These are phyloP conservation scores for Eulemur albifrons DNA, from an alignment of 2,797 vertebrate genomes.

Conservation along the genomic window DNA sequence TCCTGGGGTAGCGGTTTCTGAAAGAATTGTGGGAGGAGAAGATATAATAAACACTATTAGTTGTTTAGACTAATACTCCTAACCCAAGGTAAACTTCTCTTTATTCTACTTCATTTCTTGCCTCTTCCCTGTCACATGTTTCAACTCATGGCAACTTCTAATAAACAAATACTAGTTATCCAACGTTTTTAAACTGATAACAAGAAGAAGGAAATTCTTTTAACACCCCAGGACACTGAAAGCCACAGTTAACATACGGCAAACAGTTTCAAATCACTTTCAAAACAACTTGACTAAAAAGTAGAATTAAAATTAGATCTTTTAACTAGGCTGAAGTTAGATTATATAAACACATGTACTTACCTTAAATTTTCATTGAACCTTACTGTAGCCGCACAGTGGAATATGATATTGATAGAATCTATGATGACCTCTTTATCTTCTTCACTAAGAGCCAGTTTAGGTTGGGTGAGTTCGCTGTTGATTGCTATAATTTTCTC, in stretches of 20 bases:
- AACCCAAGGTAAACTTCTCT: neutral
- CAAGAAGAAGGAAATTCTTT: slow-evolving; percentile 9
- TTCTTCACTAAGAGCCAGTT: slow-evolving; percentile 91
- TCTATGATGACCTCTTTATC: slow-evolving; percentile 90
- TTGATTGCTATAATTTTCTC: slow-evolving; percentile 93
- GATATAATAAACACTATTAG: neutral
- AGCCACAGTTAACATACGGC: neutral
- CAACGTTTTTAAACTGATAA: slow-evolving; percentile 11
- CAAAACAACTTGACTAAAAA: slow-evolving; percentile 33
- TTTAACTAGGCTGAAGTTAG: slow-evolving; percentile 31
- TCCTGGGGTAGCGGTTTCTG: neutral
- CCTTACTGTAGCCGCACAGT: slow-evolving; percentile 96
- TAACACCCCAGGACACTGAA: neutral
- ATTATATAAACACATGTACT: slow-evolving; percentile 71
- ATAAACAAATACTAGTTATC: neutral
- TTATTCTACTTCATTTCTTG: neutral
- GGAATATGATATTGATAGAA: slow-evolving; percentile 92
- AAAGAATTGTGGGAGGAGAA: neutral
- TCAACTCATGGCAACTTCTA: slow-evolving; percentile 33
- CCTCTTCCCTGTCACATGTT: neutral
- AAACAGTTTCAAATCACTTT: slow-evolving; percentile 40
- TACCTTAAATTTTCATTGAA: slow-evolving; percentile 97
- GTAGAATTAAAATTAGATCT: slow-evolving; percentile 14
- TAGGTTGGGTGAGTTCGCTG: slow-evolving; percentile 93
- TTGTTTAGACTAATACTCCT: neutral